phyloP scores from a whole-genome alignment of 1,140 invertebrate genomes.

The Bombyx mori region DNA sequence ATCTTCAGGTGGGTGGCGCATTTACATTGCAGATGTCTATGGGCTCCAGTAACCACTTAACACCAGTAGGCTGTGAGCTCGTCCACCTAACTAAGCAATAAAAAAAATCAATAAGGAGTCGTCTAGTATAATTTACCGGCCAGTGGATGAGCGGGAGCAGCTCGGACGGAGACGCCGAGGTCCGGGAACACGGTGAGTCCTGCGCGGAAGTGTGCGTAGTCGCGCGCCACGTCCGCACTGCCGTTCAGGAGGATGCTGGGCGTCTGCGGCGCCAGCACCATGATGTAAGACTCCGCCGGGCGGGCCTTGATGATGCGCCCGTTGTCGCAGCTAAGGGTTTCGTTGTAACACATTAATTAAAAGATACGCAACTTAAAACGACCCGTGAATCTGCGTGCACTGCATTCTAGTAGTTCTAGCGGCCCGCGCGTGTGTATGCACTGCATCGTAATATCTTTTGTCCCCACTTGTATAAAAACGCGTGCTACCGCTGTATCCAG shows the following conservation, averaged over 20 bases:
- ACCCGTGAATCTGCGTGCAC: no score
- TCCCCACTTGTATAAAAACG: no score
- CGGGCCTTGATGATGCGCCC: conserved; percentile 76
- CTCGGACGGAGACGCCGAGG: conserved; percentile 74
- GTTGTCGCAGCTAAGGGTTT: conserved; percentile 75
- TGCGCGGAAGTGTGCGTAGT: conserved; percentile 87
- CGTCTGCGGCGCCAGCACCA: conserved; percentile 88
- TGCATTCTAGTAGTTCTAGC: no score
- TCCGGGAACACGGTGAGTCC: conserved; percentile 90
- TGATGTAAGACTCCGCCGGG: conserved; percentile 84
- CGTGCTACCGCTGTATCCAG: no score
- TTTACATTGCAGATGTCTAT: no score
- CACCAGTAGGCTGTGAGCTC: no score
- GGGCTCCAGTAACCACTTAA: no score
- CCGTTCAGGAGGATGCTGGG: conserved; percentile 89
- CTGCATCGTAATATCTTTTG: no score
- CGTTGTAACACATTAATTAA: conserved; percentile 5
- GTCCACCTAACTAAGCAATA: no score
- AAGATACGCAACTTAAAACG: not conserved
- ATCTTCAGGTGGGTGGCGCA: no score
- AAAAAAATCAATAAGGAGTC: no score
- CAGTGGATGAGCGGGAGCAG: conserved; percentile 45
- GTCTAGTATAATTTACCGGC: conserved; percentile 12
- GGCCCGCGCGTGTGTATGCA: no score
- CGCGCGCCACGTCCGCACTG: conserved; percentile 84